Evolutionary conservation across 92 coral and sea anemone genomes (phyloP).

Genomic region (Porites lobata): DNA sequence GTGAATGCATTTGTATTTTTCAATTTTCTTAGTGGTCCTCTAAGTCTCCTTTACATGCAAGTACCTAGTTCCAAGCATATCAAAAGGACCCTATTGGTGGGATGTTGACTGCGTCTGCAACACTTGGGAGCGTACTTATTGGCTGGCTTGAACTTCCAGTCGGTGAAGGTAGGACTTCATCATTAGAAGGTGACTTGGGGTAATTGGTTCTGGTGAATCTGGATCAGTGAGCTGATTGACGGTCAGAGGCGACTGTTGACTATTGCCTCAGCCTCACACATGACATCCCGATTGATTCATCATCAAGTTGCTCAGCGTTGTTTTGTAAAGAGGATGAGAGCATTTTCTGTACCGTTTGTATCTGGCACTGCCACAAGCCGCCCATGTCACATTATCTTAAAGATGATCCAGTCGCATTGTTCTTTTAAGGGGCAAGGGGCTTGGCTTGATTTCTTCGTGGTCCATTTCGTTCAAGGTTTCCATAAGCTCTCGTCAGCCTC

Average conservation of each 20-base stretch:
- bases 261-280: not conserved
- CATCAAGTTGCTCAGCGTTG: too few relatives aligned
- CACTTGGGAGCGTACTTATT: conserved; percentile 18
- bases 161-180: conserved; percentile 44
- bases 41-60: too few relatives aligned
- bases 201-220: too few relatives aligned
- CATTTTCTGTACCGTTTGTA: not conserved
- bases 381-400: conserved; percentile 49
- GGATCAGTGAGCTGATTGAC: not conserved
- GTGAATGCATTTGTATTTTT: too few relatives aligned
- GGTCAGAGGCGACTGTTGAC: conserved; percentile 59
- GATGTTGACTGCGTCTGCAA: too few relatives aligned
- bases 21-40: too few relatives aligned
- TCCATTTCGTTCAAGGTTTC: conserved; percentile 34
- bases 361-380: conserved; percentile 43
- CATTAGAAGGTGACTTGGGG: not conserved
- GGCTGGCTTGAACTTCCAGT: conserved; percentile 45
- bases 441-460: not conserved
- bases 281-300: too few relatives aligned
- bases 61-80: too few relatives aligned
- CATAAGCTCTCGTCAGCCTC: conserved; percentile 35
- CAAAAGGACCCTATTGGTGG: too few relatives aligned
- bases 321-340: too few relatives aligned
- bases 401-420: conserved; percentile 45
- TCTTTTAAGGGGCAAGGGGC: not conserved